A percentile compares a stretch with the other conserved stretches of the same genome.
phyloP scores from a whole-genome alignment of 2,113 vertebrate species.

The Callithrix jacchus region DNA sequence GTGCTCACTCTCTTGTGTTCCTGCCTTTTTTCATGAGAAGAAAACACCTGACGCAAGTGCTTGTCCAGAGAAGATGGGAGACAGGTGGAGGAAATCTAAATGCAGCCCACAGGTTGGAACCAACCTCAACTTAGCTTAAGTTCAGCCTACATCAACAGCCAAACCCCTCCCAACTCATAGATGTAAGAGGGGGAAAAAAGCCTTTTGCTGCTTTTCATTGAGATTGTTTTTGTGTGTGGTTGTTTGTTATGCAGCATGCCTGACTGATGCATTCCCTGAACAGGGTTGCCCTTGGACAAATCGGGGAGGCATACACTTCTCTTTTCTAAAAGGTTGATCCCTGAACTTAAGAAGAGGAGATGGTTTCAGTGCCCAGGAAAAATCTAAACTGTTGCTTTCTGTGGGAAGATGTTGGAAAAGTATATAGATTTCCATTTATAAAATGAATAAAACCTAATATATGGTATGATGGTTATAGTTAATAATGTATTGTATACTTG shows the following conservation, averaged over 20 bases:
- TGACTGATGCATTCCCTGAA: neutral
- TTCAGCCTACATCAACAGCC: neutral
- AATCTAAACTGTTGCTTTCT: slow-evolving; percentile 12
- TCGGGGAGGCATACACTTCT: neutral
- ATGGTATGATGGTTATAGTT: neutral
- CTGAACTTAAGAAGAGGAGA: neutral
- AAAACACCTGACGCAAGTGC: neutral
- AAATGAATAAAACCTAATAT: neutral
- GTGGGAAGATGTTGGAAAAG: neutral
- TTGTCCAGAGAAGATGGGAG: neutral
- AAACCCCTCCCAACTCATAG: neutral
- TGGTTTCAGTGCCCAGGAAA: neutral
- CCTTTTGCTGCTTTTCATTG: neutral
- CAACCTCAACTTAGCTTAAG: neutral
- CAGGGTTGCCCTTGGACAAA: neutral
- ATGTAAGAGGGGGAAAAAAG: neutral
- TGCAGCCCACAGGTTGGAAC: neutral
- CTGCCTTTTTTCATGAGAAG: neutral
- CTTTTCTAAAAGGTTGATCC: neutral
- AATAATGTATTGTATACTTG: neutral
- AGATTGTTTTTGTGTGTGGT: neutral
- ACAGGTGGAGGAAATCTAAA: neutral
- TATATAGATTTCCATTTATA: neutral
- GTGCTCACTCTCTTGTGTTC: neutral
- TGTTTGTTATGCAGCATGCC: neutral